These are phyloP conservation scores for Cnemophilus loriae DNA, from an alignment of 2,113 vertebrate genomes.

Conservation along the genomic window DNA sequence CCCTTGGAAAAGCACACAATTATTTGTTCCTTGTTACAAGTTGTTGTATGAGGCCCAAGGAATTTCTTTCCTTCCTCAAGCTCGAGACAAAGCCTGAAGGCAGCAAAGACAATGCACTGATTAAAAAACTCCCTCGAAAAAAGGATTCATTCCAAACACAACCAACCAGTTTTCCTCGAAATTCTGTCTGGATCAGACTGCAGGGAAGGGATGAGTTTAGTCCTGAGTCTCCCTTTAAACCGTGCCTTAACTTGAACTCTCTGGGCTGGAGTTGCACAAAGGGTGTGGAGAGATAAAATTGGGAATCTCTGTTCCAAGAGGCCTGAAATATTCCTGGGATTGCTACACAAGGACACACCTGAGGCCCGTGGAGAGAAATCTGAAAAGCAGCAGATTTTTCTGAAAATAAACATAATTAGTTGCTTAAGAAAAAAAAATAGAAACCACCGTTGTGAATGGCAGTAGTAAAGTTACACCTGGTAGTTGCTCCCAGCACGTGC, in stretches of 20 bases:
- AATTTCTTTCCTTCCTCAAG: not conserved
- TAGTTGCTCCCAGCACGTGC: not conserved
- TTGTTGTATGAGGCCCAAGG: not conserved
- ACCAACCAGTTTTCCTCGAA: not conserved
- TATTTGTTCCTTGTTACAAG: not conserved
- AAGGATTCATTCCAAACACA: not conserved
- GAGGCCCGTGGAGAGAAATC: not conserved
- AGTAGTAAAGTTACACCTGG: not conserved
- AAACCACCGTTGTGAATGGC: rapidly evolving
- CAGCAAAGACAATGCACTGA: not conserved
- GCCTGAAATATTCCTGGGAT: not conserved
- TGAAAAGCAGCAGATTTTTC: not conserved
- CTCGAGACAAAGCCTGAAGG: not conserved
- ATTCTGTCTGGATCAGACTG: not conserved
- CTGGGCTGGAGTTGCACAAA: not conserved
- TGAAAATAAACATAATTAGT: not conserved
- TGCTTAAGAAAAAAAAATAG: not conserved
- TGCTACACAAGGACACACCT: rapidly evolving
- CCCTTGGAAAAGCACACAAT: not conserved
- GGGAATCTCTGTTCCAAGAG: not conserved
- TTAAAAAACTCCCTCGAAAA: not conserved
- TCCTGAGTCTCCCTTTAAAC: not conserved
- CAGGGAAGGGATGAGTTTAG: not conserved
- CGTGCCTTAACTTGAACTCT: not conserved
- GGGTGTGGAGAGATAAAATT: not conserved